Base-by-base conservation (phyloP, 2,888 invertebrate species). In the Mamestra brassicae region DNA sequence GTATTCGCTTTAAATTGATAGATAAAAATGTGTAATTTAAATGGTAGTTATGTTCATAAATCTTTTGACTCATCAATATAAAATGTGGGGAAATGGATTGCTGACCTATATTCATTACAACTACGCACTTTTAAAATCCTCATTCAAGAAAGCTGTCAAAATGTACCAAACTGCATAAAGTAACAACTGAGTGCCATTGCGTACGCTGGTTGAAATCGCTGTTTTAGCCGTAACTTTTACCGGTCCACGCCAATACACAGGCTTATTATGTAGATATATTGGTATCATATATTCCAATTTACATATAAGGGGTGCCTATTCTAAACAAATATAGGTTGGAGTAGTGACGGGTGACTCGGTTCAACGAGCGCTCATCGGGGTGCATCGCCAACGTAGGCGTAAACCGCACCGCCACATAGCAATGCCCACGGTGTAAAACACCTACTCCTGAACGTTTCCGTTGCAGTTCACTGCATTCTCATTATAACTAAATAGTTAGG, bases 361-460 rank as follows among this genome's bases (percentile, higher is more conserved):
- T 95, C 95, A 95, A 86, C 94, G 95, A 89, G 90, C 93, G 91
- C 94, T 91, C 92, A 94, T 90, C 91, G 92, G 90, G 88, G 89
- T 91, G 94, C 82, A 88, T 85, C 88, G 85, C 86, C 86, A 88
- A 88, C 88, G 91, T 92, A 90, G 92, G 90, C 90, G 93, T 90
- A 86, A 91, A 90, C 88, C 89, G 88, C 91, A 92, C 90, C 90
- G 90, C 88, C 85, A 86, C 88, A 85, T 82, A 90, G 84, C 85
- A 88, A 85, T 89, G 87, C 85, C 87, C 86, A 78, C 83, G 85
- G 87, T 88, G 89, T 91, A 90, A 91, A 90, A 87, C 86, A 84
- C 66, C 76, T 85, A 85, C 81, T 81, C 80, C 81, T 87, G 81
- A 68, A 80, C 83, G 71, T 82, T 70, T 88, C 83, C 76, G 77